Evolutionary conservation across 2,888 invertebrate genomes (phyloP), one percentile per base, ranked within the genome.

Genomic region (Cordilura impudica): DNA sequence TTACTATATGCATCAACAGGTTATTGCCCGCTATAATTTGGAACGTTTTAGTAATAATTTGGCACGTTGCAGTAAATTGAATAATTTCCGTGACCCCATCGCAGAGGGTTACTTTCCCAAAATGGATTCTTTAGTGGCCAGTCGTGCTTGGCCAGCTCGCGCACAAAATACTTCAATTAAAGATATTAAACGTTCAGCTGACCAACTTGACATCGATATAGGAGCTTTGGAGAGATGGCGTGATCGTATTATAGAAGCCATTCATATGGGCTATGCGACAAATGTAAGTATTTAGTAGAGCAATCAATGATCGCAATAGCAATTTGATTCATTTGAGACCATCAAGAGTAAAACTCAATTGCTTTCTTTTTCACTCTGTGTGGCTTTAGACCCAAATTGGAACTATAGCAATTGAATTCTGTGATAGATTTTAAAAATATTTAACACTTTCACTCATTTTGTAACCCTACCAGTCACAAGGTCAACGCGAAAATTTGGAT

Each of bases 81-180:
- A 91, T 82, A 92, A 95, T 87, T 92, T 94, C 89, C 91, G 93
- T 1, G 92, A 92, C 1, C 93, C 95, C n/a, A 94, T 96, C 81
- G 87, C 89, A 0, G 95, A 96, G 87, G 96, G 93, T 0, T 96
- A 96, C 89, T 96, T 96, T 91, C 94, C 96, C 2, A 96, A 96
- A 89, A 90, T 96, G 86, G 95, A 95, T 89, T 95, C 94, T 3
- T 90, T 94, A 81, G 94, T 95, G 4, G 92, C 95, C 18, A 94
- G 94, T 84, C 91, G 95, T 0, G 91, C 93, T 2, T 96, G 94
- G 94, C 95, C 95, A 0, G 92, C 95, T 0, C 92, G 95, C 82
- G 93, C 93, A 21, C 49, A 72, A 2, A 56, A 73, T 23, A 91
- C 93, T 0, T 84, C 83, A 0, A 84, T 94, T 4, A 87, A 90